Conservation (phyloP, 2,888 invertebrate genomes). For the Elgonia sp. region DNA sequence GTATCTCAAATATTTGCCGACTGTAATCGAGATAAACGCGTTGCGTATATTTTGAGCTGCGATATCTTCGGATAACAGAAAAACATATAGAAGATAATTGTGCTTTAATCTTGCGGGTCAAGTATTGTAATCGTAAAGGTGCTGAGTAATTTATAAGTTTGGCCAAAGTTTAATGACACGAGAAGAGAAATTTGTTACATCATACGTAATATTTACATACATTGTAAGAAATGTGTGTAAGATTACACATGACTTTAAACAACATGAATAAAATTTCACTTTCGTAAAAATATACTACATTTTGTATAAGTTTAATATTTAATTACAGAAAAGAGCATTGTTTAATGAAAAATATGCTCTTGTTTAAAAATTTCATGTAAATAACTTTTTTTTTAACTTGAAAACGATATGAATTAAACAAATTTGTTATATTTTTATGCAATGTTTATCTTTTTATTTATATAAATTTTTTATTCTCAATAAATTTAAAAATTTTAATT, state of each 20-base stretch:
- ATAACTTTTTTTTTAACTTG: neutral
- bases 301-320: neutral
- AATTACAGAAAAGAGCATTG: no score
- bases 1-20: constrained; percentile 48
- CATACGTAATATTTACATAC: constrained; percentile 2
- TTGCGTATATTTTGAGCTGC: neutral
- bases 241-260: no score
- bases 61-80: constrained; percentile 45
- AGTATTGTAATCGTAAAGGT: constrained; percentile 47
- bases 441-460: no score
- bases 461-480: no score
- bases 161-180: constrained; percentile 65
- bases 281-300: no score
- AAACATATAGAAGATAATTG: constrained; percentile 23
- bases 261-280: no score
- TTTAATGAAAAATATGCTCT: no score
- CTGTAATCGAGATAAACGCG: constrained; percentile 17
- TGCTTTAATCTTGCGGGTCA: constrained; percentile 58
- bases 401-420: no score
- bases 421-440: no score
- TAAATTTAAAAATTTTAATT: no score
- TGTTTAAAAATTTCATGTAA: no score
- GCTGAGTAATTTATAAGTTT: constrained; percentile 53
- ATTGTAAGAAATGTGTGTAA: no score
- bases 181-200: constrained; percentile 14